These are phyloP conservation scores for Chesias legatella DNA, from an alignment of 2,888 invertebrate genomes.

Conservation along the genomic window DNA sequence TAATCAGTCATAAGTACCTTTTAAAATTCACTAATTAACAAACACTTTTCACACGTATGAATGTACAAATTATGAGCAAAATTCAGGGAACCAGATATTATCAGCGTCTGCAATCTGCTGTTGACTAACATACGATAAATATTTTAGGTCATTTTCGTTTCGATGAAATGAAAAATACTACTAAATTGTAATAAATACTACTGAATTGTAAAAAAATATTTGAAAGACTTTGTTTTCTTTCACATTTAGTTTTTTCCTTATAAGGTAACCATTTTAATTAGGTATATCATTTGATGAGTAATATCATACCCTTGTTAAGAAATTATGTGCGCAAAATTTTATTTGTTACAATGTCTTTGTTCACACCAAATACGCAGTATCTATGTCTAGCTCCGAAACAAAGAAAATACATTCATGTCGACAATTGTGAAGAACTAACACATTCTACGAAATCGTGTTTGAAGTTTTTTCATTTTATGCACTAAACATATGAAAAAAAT, in stretches of 20 bases:
- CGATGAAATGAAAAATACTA: conserved; percentile 19
- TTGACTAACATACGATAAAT: conserved; percentile 39
- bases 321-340: too few relatives aligned
- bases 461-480: conserved; percentile 3
- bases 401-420: too few relatives aligned
- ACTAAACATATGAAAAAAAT: conserved; percentile 13
- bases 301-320: too few relatives aligned
- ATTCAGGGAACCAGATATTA: conserved; percentile 53
- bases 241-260: too few relatives aligned
- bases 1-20: conserved; percentile 3
- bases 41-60: conserved; percentile 20
- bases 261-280: too few relatives aligned
- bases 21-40: conserved; percentile 15
- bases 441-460: background rate
- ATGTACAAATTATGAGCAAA: conserved; percentile 34
- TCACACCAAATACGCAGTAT: too few relatives aligned
- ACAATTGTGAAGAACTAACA: background rate
- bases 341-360: too few relatives aligned
- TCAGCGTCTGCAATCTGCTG: conserved; percentile 58
- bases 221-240: too few relatives aligned
- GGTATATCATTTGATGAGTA: too few relatives aligned
- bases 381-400: too few relatives aligned
- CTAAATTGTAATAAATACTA: too few relatives aligned
- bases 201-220: too few relatives aligned
- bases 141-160: conserved; percentile 36